phyloP scores from a whole-genome alignment of 1,140 invertebrate species.

The Drosophila subobscura region DNA sequence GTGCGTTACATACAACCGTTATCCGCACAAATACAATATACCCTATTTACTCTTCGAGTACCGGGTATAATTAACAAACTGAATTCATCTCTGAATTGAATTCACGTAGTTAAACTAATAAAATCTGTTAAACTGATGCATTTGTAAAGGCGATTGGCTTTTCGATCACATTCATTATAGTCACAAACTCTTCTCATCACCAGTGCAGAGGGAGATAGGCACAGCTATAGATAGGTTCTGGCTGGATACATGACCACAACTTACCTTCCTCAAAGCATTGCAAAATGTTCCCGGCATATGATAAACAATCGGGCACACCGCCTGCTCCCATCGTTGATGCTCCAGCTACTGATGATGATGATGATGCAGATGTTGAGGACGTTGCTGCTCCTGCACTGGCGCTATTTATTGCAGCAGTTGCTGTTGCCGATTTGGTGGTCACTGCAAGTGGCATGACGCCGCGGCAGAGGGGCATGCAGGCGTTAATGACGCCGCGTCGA shows the following conservation, averaged over 20 bases:
- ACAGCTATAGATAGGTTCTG: constrained; percentile 12
- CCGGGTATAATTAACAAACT: too few species aligned
- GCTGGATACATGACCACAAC: constrained; percentile 29
- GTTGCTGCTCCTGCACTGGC: constrained; percentile 36
- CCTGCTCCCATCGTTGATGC: constrained; percentile 30
- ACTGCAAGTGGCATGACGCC: constrained; percentile 86
- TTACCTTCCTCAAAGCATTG: constrained; percentile 93
- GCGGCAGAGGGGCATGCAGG: constrained; percentile 90
- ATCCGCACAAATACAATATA: too few species aligned
- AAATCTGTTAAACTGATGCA: too few species aligned
- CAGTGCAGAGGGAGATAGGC: constrained; percentile 10
- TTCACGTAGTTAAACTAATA: too few species aligned
- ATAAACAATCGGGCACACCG: constrained; percentile 86
- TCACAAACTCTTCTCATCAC: constrained; percentile 19
- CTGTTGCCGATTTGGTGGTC: constrained; percentile 62
- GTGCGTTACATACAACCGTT: too few species aligned
- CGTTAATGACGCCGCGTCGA: constrained; percentile 88
- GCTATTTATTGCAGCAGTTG: constrained; percentile 30
- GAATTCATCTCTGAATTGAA: too few species aligned
- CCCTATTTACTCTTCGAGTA: too few species aligned
- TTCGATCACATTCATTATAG: not conserved
- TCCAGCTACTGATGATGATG: constrained; percentile 22
- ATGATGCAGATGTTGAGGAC: constrained; percentile 22
- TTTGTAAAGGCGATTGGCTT: too few species aligned
- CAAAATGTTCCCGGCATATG: constrained; percentile 92